Conservation (phyloP, 2,888 invertebrate species). For the Augochlorella aurata region DNA sequence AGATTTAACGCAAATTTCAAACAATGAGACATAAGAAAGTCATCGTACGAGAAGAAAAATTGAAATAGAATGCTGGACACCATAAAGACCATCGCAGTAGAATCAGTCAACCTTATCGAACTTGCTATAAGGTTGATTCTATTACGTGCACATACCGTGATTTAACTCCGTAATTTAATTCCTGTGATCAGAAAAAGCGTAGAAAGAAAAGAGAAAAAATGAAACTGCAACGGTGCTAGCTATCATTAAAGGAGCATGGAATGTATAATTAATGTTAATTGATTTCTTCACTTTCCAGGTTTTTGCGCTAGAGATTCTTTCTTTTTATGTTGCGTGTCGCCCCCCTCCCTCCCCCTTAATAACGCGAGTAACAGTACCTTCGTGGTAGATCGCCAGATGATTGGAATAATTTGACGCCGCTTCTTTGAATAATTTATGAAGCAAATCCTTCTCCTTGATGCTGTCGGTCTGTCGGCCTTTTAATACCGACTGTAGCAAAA, state of each 20-base stretch:
- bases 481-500: conserved; percentile 89
- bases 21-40: too few species aligned
- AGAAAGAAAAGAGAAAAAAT: neutral
- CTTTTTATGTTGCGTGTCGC: neutral
- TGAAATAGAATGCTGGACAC: too few species aligned
- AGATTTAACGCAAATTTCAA: too few species aligned
- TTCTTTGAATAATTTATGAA: conserved; percentile 85
- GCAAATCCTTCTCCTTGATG: conserved; percentile 77
- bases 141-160: neutral
- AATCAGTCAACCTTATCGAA: neutral
- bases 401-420: conserved; percentile 83
- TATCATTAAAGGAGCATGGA: conserved; percentile 2
- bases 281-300: neutral
- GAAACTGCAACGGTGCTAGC: neutral
- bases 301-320: neutral
- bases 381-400: conserved; percentile 85
- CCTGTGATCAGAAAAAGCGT: neutral
- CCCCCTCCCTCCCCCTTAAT: neutral
- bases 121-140: neutral
- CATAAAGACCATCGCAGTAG: neutral
- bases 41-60: too few species aligned
- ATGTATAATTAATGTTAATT: neutral
- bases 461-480: conserved; percentile 78
- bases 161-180: neutral
- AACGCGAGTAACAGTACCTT: conserved; percentile 80